phyloP scores from a whole-genome alignment of 2,113 vertebrate genomes.

The Canis aureus region DNA sequence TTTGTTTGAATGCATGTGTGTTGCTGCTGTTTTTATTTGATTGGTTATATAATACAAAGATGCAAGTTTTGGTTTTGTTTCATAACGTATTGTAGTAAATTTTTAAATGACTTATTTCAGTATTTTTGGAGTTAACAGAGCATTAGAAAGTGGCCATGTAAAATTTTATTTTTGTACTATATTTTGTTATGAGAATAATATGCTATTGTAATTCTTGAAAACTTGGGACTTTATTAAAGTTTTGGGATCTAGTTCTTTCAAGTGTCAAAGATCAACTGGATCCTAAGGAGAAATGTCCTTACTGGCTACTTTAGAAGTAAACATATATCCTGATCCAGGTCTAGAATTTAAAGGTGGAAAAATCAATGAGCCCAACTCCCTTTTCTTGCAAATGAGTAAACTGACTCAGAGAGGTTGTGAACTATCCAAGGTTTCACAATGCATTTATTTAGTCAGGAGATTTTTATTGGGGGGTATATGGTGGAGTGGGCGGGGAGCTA shows the following conservation, averaged over 20 bases:
- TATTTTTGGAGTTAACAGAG: neutral
- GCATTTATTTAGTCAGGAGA: neutral
- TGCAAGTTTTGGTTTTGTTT: neutral
- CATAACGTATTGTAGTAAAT: neutral
- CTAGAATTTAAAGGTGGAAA: neutral
- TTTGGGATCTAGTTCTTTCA: neutral
- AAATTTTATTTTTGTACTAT: neutral
- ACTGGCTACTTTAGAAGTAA: neutral
- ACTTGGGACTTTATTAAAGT: neutral
- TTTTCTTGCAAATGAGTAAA: neutral
- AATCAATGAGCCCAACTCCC: neutral
- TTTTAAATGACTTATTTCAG: neutral
- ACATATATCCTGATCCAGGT: neutral
- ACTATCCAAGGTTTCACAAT: neutral
- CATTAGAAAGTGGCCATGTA: neutral
- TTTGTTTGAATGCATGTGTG: neutral
- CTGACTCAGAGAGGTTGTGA: neutral
- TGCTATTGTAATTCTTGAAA: neutral
- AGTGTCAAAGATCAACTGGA: neutral
- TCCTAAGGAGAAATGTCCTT: neutral
- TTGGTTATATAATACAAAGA: neutral
- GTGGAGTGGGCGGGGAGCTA: neutral
- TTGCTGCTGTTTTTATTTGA: neutral
- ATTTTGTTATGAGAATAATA: conserved; percentile 14
- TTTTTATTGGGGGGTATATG: neutral